Conservation (phyloP, 2,888 invertebrate genomes). For the Tenodera sinensis region DNA sequence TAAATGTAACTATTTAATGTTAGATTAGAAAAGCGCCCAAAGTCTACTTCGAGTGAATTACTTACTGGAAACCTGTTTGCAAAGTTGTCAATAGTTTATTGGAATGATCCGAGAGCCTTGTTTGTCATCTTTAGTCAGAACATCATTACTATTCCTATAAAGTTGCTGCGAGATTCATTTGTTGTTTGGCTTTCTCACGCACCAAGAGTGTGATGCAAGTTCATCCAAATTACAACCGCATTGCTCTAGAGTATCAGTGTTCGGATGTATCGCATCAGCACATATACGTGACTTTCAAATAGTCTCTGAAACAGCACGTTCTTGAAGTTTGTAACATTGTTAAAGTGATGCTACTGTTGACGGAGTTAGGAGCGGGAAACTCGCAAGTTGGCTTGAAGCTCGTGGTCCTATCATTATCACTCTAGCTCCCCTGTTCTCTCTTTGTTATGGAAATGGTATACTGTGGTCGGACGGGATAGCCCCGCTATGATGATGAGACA, state of each 20-base stretch:
- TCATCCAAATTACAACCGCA: background rate
- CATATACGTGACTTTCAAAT: background rate
- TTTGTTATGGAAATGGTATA: slow-evolving; percentile 11
- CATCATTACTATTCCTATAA: too few species aligned
- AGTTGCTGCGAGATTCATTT: too few species aligned
- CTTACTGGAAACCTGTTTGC: too few species aligned
- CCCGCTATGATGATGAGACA: background rate
- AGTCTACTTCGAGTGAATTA: too few species aligned
- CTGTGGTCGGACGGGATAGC: background rate
- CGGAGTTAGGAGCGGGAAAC: background rate
- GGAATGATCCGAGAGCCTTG: too few species aligned
- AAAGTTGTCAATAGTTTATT: too few species aligned
- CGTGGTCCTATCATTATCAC: background rate
- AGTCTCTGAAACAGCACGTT: background rate
- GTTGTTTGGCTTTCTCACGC: too few species aligned
- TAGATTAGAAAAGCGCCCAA: too few species aligned
- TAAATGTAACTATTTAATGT: too few species aligned
- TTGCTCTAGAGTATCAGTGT: background rate
- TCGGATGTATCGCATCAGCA: background rate
- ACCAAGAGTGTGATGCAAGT: too few species aligned
- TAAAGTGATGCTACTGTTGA: background rate
- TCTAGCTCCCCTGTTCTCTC: background rate
- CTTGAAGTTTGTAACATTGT: background rate
- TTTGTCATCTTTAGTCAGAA: too few species aligned
- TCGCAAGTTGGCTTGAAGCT: background rate